Base-by-base conservation (phyloP, 1,140 invertebrate genomes). In the Chelonus insularis region DNA sequence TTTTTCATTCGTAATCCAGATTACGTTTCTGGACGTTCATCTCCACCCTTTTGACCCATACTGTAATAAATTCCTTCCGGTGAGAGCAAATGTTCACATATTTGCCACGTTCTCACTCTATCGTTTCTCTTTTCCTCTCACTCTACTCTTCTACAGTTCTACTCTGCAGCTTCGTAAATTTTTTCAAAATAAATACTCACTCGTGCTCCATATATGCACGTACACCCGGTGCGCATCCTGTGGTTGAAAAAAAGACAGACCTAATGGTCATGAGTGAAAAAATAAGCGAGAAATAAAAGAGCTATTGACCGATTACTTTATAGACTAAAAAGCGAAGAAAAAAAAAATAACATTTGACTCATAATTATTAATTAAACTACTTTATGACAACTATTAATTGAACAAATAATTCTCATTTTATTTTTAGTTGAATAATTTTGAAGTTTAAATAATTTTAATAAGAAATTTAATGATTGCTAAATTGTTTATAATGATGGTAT, bases 31-130 rank as follows among this genome's bases (percentile, higher is more conserved):
- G 34, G 59, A 55, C 41, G 51, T 55, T 47, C 51, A 61, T 61
- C 59, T 61, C 59, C 59, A 34, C 51, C 51, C 39, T 55, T 55
- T 55, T 37, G 51, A 55, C 59, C 59, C 43, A 61, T 55, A 55
- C 39, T 45, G 59, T 50, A 43, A 61, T 61, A 61, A 61, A 61
- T 61, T 61, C 51, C 51, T 61, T 61, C 59, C 59, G 50, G 59
- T 37, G 51, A 55, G 51, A 55, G 52, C 41, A 50, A 45, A 36
- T 45, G 41, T 41, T 61, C 50, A 48, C 51, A 55, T 45, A 61
- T 61, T 56, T 61, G 54, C 52, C 16, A 45, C 37, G 16, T 18
- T 25, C 21, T 16, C 48, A 11, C 8, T 39, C 21, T 9, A n/a
- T 52, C 5, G 25, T 32, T 16, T 36, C 0, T 29, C 34, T 52